These are phyloP conservation scores for Phasia obesa DNA, from an alignment of 2,888 invertebrate species.

Conservation along the genomic window DNA sequence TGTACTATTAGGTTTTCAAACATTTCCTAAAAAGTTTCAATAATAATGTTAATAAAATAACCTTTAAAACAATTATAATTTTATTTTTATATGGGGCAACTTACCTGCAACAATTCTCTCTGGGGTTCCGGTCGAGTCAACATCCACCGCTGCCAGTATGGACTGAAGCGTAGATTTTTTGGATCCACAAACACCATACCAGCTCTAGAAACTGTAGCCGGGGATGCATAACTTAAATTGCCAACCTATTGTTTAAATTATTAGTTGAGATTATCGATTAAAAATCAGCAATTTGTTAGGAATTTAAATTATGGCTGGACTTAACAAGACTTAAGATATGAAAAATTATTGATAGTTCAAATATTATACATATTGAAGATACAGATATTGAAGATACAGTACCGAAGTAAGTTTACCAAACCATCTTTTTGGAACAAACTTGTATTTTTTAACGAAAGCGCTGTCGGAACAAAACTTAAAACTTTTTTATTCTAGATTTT, in stretches of 20 bases:
- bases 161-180: slow-evolving; percentile 92
- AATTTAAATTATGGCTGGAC: too few species aligned
- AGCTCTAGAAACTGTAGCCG: slow-evolving; percentile 95
- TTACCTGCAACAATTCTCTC: slow-evolving; percentile 82
- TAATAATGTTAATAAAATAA: background rate
- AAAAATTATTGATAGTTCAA: too few species aligned
- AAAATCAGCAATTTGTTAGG: background rate
- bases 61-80: background rate
- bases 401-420: too few species aligned
- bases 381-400: too few species aligned
- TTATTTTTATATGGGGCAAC: background rate
- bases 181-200: slow-evolving; percentile 98
- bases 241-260: slow-evolving; percentile 86
- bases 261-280: background rate
- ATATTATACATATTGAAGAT: too few species aligned
- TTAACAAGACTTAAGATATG: too few species aligned
- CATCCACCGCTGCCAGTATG: slow-evolving; percentile 94
- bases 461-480: too few species aligned
- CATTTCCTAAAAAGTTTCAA: slow-evolving; percentile 81
- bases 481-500: too few species aligned
- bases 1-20: slow-evolving; percentile 90
- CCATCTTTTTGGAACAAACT: too few species aligned
- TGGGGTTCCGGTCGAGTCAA: slow-evolving; percentile 84
- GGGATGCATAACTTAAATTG: slow-evolving; percentile 94
- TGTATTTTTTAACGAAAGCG: too few species aligned